Conservation (phyloP, 2,113 vertebrate species). For the Centropristis striata region DNA sequence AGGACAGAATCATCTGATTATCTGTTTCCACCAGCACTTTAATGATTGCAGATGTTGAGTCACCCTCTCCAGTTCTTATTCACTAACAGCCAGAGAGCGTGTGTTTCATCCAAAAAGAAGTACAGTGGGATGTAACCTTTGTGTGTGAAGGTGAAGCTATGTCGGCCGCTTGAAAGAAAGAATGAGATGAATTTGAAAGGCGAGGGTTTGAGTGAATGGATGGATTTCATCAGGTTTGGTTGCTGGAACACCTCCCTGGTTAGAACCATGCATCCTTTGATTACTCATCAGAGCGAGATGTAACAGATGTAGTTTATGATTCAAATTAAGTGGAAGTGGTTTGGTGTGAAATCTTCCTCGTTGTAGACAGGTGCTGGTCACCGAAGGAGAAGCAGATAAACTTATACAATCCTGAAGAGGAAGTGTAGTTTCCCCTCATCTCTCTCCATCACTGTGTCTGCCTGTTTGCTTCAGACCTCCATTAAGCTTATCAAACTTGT, state of each 20-base stretch:
- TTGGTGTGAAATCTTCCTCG: constrained; percentile 11
- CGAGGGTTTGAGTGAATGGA: neutral
- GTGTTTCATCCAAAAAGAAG: constrained; percentile 26
- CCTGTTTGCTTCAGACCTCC: constrained; percentile 14
- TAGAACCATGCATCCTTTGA: too few species aligned
- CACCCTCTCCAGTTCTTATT: neutral
- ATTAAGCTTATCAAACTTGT: constrained; percentile 33
- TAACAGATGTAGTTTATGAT: constrained; percentile 5
- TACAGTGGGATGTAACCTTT: constrained; percentile 31
- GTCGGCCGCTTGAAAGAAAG: constrained; percentile 12
- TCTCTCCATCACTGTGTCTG: neutral
- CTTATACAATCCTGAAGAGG: neutral
- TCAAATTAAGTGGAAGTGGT: constrained; percentile 7
- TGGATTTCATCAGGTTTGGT: neutral
- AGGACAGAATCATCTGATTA: neutral
- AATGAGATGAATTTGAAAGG: constrained; percentile 35
- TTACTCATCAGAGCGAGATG: constrained; percentile 8
- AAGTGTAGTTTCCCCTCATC: neutral
- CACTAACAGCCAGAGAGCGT: neutral
- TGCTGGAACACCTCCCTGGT: neutral
- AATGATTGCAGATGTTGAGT: constrained; percentile 30
- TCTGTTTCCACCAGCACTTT: neutral
- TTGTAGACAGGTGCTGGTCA: neutral
- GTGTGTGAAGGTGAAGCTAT: constrained; percentile 28
- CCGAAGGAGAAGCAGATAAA: neutral